A percentile compares a stretch with the other conserved stretches of the same genome.
Evolutionary conservation across 2,888 invertebrate species (phyloP).

Genomic region (Chaetogeoica ovagalla): DNA sequence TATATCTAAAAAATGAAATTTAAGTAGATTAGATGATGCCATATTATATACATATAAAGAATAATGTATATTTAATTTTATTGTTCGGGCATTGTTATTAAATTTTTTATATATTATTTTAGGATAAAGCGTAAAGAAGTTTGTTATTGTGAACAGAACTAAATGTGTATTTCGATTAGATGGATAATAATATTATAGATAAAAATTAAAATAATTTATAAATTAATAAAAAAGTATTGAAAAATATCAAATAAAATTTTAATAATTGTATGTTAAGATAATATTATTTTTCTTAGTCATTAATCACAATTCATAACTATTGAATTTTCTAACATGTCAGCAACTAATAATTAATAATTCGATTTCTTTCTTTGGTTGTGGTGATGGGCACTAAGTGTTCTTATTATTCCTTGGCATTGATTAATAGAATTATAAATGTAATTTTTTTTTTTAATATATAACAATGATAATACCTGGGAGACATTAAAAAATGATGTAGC

Average conservation of each 20-base stretch:
- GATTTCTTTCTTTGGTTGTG: not conserved
- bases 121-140: not conserved
- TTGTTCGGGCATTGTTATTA: not conserved
- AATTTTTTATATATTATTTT: not conserved
- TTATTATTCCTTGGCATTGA: slow-evolving; percentile 16
- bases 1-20: slow-evolving; percentile 1
- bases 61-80: not conserved
- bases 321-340: not conserved
- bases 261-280: not conserved
- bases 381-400: slow-evolving; percentile 30
- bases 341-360: not conserved
- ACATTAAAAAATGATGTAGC: not conserved
- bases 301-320: not conserved
- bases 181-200: too few species aligned
- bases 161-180: too few species aligned
- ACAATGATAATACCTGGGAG: not conserved
- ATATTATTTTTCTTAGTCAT: not conserved
- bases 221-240: not conserved
- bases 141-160: not conserved
- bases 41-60: not conserved
- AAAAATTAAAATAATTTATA: too few species aligned
- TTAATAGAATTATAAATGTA: not conserved
- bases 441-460: slow-evolving; percentile 3
- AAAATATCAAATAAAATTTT: not conserved
- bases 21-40: not conserved